Percentiles rank a stretch among this genome's conserved stretches.
Conservation (phyloP, 2,113 vertebrate species). For the Maccullochella peelii region DNA sequence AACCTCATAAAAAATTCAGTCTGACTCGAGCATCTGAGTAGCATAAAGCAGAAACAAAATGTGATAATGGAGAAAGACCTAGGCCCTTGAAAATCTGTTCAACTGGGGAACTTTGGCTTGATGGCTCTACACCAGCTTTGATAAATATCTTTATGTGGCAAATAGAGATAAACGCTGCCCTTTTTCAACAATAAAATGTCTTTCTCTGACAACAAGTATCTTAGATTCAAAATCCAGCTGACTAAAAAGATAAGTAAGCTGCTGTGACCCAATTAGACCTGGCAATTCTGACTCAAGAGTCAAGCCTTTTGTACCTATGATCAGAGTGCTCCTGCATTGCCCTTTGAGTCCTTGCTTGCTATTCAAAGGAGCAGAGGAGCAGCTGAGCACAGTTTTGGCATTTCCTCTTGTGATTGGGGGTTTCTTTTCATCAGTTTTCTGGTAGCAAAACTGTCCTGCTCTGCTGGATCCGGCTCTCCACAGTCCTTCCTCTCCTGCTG, state of each 20-base stretch:
- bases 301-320: conserved; percentile 38
- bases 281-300: conserved; percentile 45
- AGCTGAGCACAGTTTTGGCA: conserved; percentile 47
- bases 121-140: conserved; percentile 7
- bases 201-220: conserved; percentile 13
- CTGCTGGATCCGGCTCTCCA: conserved; percentile 28
- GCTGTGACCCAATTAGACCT: conserved; percentile 25
- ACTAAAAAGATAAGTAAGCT: conserved; percentile 13
- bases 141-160: conserved; percentile 1
- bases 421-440: conserved; percentile 46
- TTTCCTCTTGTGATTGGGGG: conserved; percentile 22
- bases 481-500: conserved; percentile 12
- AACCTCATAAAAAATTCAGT: conserved; percentile 51
- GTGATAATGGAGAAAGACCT: conserved; percentile 4
- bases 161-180: conserved; percentile 3
- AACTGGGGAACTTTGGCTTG: background rate
- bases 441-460: conserved; percentile 11
- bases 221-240: conserved; percentile 9
- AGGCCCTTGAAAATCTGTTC: conserved; percentile 13
- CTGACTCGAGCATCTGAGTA: conserved; percentile 13
- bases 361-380: conserved; percentile 38
- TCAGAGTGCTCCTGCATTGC: conserved; percentile 34
- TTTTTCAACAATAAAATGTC: background rate
- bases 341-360: conserved; percentile 47
- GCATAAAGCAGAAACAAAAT: conserved; percentile 28